These are phyloP conservation scores for Lophotriccus pileatus DNA, from an alignment of 2,797 vertebrate genomes.

Conservation along the genomic window DNA sequence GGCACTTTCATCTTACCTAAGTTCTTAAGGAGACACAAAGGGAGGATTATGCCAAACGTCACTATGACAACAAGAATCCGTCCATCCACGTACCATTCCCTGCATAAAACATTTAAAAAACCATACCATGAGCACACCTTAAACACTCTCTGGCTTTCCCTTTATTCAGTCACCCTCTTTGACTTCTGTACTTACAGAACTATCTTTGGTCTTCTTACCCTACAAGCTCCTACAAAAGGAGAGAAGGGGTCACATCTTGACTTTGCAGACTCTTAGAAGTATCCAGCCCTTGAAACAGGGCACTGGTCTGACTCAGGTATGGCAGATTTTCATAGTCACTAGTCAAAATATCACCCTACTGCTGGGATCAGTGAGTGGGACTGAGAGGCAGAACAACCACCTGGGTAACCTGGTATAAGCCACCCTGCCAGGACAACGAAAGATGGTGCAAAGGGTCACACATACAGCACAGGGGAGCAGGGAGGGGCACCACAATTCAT, in stretches of 20 bases:
- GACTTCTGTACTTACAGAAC: not conserved
- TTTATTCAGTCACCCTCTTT: not conserved
- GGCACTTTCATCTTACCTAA: constrained; percentile 81
- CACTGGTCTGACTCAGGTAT: not conserved
- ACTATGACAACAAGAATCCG: constrained; percentile 89
- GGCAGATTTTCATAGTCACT: not conserved
- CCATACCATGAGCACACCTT: not conserved
- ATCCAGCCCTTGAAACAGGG: not conserved
- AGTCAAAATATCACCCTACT: not conserved
- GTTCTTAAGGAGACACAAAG: constrained; percentile 91
- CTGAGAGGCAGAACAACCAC: not conserved
- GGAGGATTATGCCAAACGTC: constrained; percentile 86
- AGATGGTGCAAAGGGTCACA: not conserved
- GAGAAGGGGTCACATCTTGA: not conserved
- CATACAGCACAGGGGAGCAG: not conserved
- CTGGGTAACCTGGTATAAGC: not conserved
- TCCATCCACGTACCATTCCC: constrained; percentile 90
- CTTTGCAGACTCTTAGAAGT: not conserved
- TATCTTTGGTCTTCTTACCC: not conserved
- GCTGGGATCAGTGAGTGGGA: not conserved
- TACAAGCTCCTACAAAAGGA: not conserved
- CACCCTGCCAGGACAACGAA: not conserved
- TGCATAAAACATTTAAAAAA: constrained; percentile 67
- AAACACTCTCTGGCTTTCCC: not conserved
- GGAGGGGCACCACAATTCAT: not conserved